These are phyloP conservation scores for Sternotherus odoratus DNA, from an alignment of 2,797 vertebrate species.

Conservation along the genomic window DNA sequence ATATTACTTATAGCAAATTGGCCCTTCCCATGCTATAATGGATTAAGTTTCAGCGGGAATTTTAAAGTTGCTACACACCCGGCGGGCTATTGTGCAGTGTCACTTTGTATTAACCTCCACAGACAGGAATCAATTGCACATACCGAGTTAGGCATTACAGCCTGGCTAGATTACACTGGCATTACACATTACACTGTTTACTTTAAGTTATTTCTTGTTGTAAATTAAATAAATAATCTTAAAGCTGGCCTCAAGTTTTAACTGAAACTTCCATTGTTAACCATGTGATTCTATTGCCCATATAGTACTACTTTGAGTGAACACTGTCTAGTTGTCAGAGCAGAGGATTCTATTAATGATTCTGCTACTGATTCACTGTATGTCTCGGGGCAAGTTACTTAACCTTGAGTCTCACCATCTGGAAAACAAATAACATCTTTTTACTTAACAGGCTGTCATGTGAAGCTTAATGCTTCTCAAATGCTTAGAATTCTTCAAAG, in stretches of 20 bases:
- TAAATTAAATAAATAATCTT: background rate
- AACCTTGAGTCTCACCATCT: background rate
- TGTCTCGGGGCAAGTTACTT: background rate
- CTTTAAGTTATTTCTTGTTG: background rate
- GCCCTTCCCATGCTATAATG: background rate
- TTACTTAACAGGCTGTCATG: background rate
- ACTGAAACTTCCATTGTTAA: background rate
- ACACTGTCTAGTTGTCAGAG: background rate
- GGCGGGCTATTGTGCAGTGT: background rate
- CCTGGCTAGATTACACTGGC: background rate
- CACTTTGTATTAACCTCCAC: rapidly evolving
- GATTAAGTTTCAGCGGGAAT: background rate
- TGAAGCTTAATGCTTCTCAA: background rate
- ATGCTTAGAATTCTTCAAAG: background rate
- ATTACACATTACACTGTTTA: background rate
- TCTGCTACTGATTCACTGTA: background rate
- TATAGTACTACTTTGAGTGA: background rate
- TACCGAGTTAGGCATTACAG: background rate
- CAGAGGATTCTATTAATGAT: background rate
- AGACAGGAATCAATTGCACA: background rate
- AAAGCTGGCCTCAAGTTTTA: rapidly evolving
- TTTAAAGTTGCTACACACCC: background rate
- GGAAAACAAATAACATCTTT: background rate
- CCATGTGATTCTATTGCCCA: background rate
- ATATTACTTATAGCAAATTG: rapidly evolving